These are phyloP conservation scores for Gambusia affinis DNA, from an alignment of 2,113 vertebrate species.

Conservation along the genomic window DNA sequence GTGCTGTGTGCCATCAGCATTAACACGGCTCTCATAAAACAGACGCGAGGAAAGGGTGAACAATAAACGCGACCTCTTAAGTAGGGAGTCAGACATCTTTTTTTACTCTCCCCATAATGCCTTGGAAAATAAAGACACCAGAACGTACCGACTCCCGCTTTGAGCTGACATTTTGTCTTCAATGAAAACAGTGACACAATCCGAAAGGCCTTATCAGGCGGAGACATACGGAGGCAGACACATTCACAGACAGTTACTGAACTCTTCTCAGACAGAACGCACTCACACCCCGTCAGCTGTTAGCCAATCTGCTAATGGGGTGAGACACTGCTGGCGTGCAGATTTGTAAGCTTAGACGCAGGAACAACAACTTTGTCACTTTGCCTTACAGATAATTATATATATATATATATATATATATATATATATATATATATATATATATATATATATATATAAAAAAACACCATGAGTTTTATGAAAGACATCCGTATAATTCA, in stretches of 20 bases:
- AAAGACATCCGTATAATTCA: constrained; percentile 43
- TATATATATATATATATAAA: constrained; percentile 1
- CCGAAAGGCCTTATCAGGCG: constrained; percentile 23
- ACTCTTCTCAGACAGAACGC: constrained; percentile 20
- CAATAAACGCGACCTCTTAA: not conserved
- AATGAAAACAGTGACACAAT: constrained; percentile 4
- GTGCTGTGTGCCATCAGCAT: constrained; percentile 10
- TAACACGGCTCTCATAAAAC: constrained; percentile 20
- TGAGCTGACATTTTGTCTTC: not conserved
- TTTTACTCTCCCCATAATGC: not conserved
- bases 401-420: constrained; percentile 4
- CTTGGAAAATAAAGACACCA: not conserved
- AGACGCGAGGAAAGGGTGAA: constrained; percentile 12
- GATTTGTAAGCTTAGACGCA: constrained; percentile 48
- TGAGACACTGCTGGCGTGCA: constrained; percentile 24
- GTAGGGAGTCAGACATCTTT: too few relatives aligned
- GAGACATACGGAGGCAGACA: constrained; percentile 18
- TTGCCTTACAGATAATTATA: constrained; percentile 26
- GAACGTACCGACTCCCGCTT: not conserved
- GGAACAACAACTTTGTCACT: constrained; percentile 26
- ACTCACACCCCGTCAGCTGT: constrained; percentile 24
- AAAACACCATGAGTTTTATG: constrained; percentile 29
- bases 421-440: not conserved
- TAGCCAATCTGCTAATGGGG: constrained; percentile 28
- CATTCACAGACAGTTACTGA: constrained; percentile 11